A percentile compares a stretch with the other conserved stretches of the same genome.
Evolutionary conservation across 2,113 vertebrate genomes (phyloP).

Genomic region (Archocentrus centrarchus): DNA sequence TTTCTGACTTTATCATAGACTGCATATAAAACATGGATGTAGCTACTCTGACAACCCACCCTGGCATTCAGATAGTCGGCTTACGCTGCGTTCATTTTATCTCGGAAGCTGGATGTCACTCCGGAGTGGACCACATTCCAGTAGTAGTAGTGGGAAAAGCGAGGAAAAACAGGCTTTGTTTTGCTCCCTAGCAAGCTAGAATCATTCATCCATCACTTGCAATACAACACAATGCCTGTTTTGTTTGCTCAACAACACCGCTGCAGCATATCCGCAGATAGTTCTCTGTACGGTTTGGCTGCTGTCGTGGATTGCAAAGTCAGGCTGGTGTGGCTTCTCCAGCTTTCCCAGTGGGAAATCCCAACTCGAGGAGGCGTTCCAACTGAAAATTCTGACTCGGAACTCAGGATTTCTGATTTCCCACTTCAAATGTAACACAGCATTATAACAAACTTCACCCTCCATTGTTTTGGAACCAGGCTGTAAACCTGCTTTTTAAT

Average conservation of each 20-base stretch:
- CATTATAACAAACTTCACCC: background rate
- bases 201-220: background rate
- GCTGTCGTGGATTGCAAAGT: background rate
- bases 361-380: background rate
- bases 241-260: background rate
- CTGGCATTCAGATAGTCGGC: too few species aligned
- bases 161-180: too few species aligned
- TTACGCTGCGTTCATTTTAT: too few species aligned
- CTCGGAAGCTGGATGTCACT: too few species aligned
- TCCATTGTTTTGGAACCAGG: background rate
- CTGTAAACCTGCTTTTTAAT: background rate
- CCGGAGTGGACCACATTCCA: too few species aligned
- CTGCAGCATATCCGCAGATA: too few species aligned
- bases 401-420: background rate
- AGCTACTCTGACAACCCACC: background rate
- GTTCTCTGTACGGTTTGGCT: fast-evolving
- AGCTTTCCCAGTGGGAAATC: background rate
- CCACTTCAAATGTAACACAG: background rate
- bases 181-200: background rate
- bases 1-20: background rate
- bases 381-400: background rate
- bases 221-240: background rate
- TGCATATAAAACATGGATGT: background rate
- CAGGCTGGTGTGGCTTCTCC: background rate
- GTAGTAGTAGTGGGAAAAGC: too few species aligned